These are phyloP conservation scores for Rhinoderma darwinii DNA, from an alignment of 2,113 vertebrate genomes.

Conservation along the genomic window DNA sequence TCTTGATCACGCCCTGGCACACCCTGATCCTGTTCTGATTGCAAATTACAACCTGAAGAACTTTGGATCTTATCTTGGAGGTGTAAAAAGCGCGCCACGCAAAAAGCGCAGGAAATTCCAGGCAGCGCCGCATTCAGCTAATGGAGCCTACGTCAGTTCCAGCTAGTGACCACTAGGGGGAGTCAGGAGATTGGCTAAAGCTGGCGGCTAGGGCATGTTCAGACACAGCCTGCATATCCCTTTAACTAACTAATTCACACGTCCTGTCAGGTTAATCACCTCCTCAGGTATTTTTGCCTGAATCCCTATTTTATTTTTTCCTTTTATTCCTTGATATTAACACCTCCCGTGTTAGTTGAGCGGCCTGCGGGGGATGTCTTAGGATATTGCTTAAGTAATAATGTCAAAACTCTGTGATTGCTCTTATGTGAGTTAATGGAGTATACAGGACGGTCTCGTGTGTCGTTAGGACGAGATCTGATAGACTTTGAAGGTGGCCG, in stretches of 20 bases:
- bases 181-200: background rate
- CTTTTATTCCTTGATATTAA: background rate
- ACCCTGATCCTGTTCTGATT: background rate
- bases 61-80: constrained; percentile 17
- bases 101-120: background rate
- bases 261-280: constrained; percentile 20
- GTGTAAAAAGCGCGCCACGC: background rate
- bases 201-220: background rate
- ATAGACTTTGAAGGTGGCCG: background rate
- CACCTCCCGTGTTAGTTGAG: background rate
- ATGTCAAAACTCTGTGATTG: constrained; percentile 20
- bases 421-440: constrained; percentile 38
- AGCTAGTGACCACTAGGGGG: constrained; percentile 5
- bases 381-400: constrained; percentile 41
- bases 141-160: background rate
- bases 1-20: background rate
- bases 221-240: background rate
- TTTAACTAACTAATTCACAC: constrained; percentile 15
- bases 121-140: background rate
- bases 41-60: background rate
- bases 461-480: background rate
- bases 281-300: constrained; percentile 25
- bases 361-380: constrained; percentile 6
- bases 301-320: constrained; percentile 11
- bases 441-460: background rate